Evolutionary conservation across 2,113 vertebrate species (phyloP), one percentile per base, ranked within the genome.

Genomic region (Cyprinodon brontotheroides): DNA sequence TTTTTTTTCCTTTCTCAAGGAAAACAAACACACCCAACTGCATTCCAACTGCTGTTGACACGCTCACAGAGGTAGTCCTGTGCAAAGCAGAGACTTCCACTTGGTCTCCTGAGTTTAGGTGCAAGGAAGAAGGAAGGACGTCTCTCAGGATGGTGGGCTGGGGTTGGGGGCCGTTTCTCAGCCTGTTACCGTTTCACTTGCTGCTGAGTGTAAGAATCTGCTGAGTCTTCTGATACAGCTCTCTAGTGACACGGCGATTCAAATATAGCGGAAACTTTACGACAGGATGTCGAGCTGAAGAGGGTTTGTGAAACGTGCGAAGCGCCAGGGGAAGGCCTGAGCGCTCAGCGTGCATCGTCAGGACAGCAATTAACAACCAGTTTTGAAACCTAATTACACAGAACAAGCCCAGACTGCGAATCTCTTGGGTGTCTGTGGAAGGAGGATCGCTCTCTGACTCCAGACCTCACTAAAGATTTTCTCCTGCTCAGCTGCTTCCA

Each of bases 21-120:
- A 88, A 86, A 91, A 74, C 86, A 89, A 90, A 90, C 88, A 91
- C 86, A 88, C 81, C 80, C 84, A 40, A 48, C 65, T 53, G 78
- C 89, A 91, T 91, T 89, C 89, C 91, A 83, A 0, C 77, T n/a
- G 78, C 78, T 80, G 76, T 79, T 41, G 53, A 60, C 78, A 65
- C 45, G 29, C 37, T 38, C 20, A 88, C 89, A 87, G 77, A 86
- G 74, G 78, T n/a, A 11, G 61, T 68, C 47, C 69, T 86, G 83
- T 87, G 4, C 3, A 17, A 36, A 29, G 8, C 75, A 39, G 7
- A 59, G 43, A 50, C 15, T 64, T 57, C 15, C 41, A 20, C 10
- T 1, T 20, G 17, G 47, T 29, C 39, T 75, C 43, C 20, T 20
- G 36, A 59, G 43, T 38, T 72, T 11, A 13, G 45, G n/a, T 17